Conservation (phyloP, 2,113 vertebrate genomes). For the Antechinus stuartii region DNA sequence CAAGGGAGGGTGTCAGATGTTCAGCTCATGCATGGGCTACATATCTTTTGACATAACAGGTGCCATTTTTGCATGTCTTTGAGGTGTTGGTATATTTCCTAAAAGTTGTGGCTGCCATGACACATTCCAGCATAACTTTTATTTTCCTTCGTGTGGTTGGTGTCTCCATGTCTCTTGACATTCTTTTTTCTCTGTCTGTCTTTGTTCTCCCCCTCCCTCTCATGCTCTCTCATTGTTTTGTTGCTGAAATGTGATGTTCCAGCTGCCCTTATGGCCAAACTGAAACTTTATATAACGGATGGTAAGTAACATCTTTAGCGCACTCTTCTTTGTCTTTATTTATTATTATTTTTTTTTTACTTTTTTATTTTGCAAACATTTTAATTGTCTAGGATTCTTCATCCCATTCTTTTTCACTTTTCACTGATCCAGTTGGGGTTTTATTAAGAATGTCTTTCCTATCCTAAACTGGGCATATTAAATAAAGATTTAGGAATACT, state of each 20-base stretch:
- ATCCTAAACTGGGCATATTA: neutral
- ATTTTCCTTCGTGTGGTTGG: neutral
- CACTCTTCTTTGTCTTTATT: constrained; percentile 18
- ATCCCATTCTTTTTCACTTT: neutral
- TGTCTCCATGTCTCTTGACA: constrained; percentile 69
- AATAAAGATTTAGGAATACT: fast-evolving
- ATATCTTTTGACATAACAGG: neutral
- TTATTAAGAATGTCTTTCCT: neutral
- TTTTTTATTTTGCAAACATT: constrained; percentile 18
- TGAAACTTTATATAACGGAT: constrained; percentile 84
- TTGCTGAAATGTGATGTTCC: constrained; percentile 76
- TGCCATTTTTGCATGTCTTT: neutral
- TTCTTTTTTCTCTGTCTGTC: constrained; percentile 75
- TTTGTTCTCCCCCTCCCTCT: constrained; percentile 56
- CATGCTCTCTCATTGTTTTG: constrained; percentile 70
- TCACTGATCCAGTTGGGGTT: neutral
- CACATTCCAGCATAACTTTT: neutral
- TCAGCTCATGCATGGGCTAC: neutral
- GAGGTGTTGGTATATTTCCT: neutral
- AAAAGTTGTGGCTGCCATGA: neutral
- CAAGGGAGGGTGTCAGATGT: neutral
- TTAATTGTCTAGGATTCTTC: neutral
- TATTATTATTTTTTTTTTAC: neutral
- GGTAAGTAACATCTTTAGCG: constrained; percentile 84
- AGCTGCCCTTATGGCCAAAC: constrained; percentile 87